These are phyloP conservation scores for Archips crataeganus DNA, from an alignment of 2,888 invertebrate species.

Conservation along the genomic window DNA sequence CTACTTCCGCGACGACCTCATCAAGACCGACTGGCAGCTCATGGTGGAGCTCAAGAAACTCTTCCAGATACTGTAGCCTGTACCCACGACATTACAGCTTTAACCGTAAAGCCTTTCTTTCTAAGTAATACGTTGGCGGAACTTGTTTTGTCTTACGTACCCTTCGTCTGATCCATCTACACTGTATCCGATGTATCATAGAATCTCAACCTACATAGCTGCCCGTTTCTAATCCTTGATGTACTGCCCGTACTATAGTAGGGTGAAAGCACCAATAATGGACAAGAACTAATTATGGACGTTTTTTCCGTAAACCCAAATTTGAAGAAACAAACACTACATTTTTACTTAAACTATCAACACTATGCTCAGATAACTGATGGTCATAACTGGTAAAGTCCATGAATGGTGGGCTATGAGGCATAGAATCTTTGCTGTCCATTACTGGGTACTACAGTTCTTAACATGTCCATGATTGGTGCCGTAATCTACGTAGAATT, in stretches of 20 bases:
- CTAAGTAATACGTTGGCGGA: conserved; percentile 52
- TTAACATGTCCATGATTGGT: too few relatives aligned
- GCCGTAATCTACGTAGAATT: conserved; percentile 25
- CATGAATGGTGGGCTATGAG: too few relatives aligned
- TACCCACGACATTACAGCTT: conserved; percentile 47
- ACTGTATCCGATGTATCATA: conserved; percentile 60
- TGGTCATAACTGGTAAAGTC: too few relatives aligned
- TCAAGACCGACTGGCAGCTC: conserved; percentile 98
- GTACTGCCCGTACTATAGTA: conserved; percentile 17
- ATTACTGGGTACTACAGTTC: too few relatives aligned
- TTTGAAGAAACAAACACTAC: too few relatives aligned
- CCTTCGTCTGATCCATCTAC: conserved; percentile 76
- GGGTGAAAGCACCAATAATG: too few relatives aligned
- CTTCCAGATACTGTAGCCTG: conserved; percentile 95
- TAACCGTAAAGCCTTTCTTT: conserved; percentile 58
- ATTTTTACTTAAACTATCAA: too few relatives aligned
- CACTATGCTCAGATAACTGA: too few relatives aligned
- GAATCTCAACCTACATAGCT: conserved; percentile 60
- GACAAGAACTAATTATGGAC: too few relatives aligned
- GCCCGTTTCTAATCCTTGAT: conserved; percentile 36
- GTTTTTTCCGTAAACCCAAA: too few relatives aligned
- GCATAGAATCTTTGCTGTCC: too few relatives aligned
- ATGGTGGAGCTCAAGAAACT: conserved; percentile 99
- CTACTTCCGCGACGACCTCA: conserved; percentile 98
- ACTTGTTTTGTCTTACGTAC: conserved; percentile 50